A percentile compares a stretch with the other conserved stretches of the same genome.
Conservation (phyloP, 2,113 vertebrate species). For the Ctenodactylus gundi region DNA sequence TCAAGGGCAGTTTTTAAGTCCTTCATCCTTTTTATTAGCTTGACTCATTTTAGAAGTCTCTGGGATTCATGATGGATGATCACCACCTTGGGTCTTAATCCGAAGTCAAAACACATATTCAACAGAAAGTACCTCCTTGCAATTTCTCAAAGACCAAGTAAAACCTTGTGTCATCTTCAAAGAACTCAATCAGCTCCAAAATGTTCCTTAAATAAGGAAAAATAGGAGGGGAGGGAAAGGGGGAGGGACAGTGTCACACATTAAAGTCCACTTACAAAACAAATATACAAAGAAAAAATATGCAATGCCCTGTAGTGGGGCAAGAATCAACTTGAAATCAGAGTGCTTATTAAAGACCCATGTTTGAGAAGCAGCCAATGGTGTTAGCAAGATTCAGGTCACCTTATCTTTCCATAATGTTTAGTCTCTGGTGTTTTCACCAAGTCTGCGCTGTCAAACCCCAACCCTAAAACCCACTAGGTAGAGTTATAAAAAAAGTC, state of each 20-base stretch:
- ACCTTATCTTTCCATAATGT: slow-evolving; percentile 83
- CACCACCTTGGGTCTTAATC: slow-evolving; percentile 70
- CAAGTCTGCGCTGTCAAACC: slow-evolving; percentile 80
- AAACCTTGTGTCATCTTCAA: slow-evolving; percentile 94
- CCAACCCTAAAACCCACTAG: slow-evolving; percentile 75
- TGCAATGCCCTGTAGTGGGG: neutral
- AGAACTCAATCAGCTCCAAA: slow-evolving; percentile 97
- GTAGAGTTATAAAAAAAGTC: slow-evolving; percentile 77
- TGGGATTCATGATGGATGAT: slow-evolving; percentile 76
- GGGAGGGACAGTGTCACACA: slow-evolving; percentile 30
- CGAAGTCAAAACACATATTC: slow-evolving; percentile 72
- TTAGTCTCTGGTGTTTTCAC: slow-evolving; percentile 78
- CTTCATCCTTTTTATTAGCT: slow-evolving; percentile 79
- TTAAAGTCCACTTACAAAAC: slow-evolving; percentile 64
- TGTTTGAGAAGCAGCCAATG: slow-evolving; percentile 68
- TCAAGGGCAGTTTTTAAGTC: slow-evolving; percentile 80
- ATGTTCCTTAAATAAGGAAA: slow-evolving; percentile 89
- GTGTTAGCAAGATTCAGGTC: slow-evolving; percentile 78
- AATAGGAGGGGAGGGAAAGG: slow-evolving; percentile 31
- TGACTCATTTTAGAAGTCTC: slow-evolving; percentile 75
- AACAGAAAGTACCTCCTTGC: slow-evolving; percentile 90
- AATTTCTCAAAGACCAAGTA: slow-evolving; percentile 99
- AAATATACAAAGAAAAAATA: slow-evolving; percentile 56
- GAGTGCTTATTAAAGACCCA: slow-evolving; percentile 67
- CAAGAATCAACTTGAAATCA: slow-evolving; percentile 66